A percentile compares a stretch with the other conserved stretches of the same genome.
Evolutionary conservation across 2,113 vertebrate species (phyloP).

Genomic region (Argyrosomus japonicus): DNA sequence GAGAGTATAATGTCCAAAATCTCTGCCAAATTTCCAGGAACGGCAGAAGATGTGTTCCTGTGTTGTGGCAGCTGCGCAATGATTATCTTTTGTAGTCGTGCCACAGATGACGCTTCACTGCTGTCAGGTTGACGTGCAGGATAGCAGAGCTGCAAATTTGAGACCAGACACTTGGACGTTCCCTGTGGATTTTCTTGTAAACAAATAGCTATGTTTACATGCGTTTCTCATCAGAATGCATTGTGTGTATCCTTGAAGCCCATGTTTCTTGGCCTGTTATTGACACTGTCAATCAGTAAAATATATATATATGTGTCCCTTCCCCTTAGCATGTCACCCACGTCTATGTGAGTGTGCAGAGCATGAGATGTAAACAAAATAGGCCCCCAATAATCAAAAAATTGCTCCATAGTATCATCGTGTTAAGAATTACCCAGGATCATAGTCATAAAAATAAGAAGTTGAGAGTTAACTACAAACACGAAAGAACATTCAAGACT

Average conservation of each 20-base stretch:
- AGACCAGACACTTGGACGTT: background rate
- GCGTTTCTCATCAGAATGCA: background rate
- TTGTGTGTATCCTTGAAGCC: background rate
- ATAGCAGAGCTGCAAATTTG: background rate
- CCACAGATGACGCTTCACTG: conserved; percentile 4
- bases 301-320: no score
- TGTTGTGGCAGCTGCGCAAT: background rate
- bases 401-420: no score
- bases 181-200: background rate
- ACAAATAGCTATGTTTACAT: conserved; percentile 1
- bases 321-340: no score
- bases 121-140: conserved; percentile 13
- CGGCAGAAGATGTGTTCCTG: conserved; percentile 1
- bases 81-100: background rate
- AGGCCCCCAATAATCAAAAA: no score
- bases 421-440: no score
- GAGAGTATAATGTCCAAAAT: conserved; percentile 7
- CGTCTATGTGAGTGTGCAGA: no score
- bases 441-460: no score
- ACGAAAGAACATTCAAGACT: no score
- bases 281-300: no score
- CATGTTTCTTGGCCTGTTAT: no score
- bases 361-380: no score
- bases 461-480: no score
- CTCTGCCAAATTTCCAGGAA: conserved; percentile 65